Evolutionary conservation across 2,888 invertebrate species (phyloP).

Genomic region (Hyposoter didymator): DNA sequence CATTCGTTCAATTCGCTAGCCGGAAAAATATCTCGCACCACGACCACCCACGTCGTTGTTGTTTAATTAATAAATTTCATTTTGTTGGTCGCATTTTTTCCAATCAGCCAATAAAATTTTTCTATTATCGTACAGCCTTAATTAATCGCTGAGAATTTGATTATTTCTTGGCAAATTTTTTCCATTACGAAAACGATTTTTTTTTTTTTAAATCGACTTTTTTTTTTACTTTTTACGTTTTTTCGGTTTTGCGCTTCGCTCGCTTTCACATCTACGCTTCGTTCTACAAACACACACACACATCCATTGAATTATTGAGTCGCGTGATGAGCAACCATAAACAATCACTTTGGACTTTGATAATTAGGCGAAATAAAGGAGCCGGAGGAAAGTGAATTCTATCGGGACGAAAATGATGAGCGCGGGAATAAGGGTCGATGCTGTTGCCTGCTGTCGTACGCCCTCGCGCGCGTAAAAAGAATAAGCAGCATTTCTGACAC

Average conservation of each 20-base stretch:
- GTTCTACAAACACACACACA: neutral
- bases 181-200: no score
- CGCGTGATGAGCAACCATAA: constrained; percentile 59
- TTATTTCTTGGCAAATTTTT: no score
- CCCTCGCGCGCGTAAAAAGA: neutral
- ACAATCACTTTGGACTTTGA: constrained; percentile 47
- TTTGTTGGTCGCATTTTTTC: no score
- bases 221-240: neutral
- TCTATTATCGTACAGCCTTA: no score
- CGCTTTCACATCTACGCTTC: neutral
- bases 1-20: no score
- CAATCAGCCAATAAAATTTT: no score
- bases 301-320: constrained; percentile 28
- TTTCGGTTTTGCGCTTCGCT: neutral
- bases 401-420: constrained; percentile 38
- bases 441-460: neutral
- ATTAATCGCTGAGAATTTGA: no score
- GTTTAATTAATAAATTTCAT: no score
- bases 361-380: constrained; percentile 53
- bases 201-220: no score
- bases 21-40: no score
- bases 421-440: neutral
- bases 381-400: constrained; percentile 17
- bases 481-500: constrained; percentile 11
- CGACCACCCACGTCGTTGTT: no score